Percentiles rank a stretch among this genome's conserved stretches.
phyloP scores from a whole-genome alignment of 2,888 invertebrate genomes.

The Dascillus cervinus region DNA sequence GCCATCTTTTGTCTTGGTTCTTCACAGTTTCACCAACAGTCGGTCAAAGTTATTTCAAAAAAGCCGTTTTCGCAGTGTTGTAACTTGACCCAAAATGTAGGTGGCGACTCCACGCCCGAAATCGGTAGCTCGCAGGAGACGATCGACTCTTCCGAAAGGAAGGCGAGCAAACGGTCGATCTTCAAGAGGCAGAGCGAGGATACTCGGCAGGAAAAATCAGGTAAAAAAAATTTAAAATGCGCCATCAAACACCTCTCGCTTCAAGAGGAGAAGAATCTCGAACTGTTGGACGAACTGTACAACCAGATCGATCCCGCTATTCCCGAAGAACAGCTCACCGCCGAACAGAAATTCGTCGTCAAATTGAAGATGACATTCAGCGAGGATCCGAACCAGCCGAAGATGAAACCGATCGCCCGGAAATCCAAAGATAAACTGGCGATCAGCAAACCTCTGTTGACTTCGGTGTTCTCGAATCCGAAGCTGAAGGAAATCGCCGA shows the following conservation, averaged over 20 bases:
- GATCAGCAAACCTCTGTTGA: conserved; percentile 35
- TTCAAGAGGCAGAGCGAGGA: too few relatives aligned
- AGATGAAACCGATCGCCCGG: conserved; percentile 29
- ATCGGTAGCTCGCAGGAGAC: too few relatives aligned
- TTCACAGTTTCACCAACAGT: too few relatives aligned
- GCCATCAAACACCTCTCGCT: conserved; percentile 26
- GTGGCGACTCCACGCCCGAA: too few relatives aligned
- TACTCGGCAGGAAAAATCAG: too few relatives aligned
- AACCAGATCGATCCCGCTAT: conserved; percentile 31
- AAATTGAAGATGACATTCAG: conserved; percentile 33
- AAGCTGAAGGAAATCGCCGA: conserved; percentile 30
- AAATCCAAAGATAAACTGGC: conserved; percentile 33
- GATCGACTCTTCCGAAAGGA: too few relatives aligned
- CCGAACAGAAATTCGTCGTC: conserved; percentile 31
- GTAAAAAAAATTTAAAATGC: too few relatives aligned
- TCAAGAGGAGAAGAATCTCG: conserved; percentile 30
- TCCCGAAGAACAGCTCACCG: conserved; percentile 29
- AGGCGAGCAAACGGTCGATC: too few relatives aligned
- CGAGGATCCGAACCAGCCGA: conserved; percentile 17
- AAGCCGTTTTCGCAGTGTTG: too few relatives aligned
- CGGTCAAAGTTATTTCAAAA: too few relatives aligned
- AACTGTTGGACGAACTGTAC: conserved; percentile 29
- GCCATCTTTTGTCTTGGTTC: too few relatives aligned
- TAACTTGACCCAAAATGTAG: too few relatives aligned
- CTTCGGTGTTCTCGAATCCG: conserved; percentile 34